Evolutionary conservation across 2,888 invertebrate species (phyloP).

Genomic region (Flabesymbios commensalis): DNA sequence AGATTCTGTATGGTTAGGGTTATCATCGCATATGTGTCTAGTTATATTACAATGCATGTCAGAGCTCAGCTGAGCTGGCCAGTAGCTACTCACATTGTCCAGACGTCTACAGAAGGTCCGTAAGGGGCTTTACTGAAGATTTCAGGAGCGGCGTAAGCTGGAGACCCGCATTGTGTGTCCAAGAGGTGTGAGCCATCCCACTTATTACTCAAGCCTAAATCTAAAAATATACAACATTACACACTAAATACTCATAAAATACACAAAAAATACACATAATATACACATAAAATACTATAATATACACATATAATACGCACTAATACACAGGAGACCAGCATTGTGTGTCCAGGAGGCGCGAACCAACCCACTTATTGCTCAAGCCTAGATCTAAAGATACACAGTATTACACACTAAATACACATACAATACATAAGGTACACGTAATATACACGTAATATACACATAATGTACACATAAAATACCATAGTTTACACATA

Average conservation of each 20-base stretch:
- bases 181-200: conserved; percentile 46
- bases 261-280: too few species aligned
- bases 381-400: conserved; percentile 55
- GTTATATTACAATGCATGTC: too few species aligned
- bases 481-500: too few species aligned
- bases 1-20: background rate
- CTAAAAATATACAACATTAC: too few species aligned
- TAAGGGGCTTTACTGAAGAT: conserved; percentile 50
- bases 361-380: conserved; percentile 47
- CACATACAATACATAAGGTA: too few species aligned
- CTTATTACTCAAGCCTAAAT: conserved; percentile 50
- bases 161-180: conserved; percentile 52
- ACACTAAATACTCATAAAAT: too few species aligned
- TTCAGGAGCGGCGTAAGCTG: conserved; percentile 55
- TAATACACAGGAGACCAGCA: conserved; percentile 55
- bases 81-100: conserved; percentile 52
- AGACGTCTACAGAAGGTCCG: conserved; percentile 51
- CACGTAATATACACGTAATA: too few species aligned
- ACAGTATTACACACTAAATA: too few species aligned
- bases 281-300: too few species aligned
- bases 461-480: too few species aligned
- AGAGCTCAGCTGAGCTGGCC: too few species aligned
- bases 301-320: too few species aligned
- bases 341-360: conserved; percentile 46
- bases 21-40: background rate